phyloP scores from a whole-genome alignment of 1,140 invertebrate genomes.

The Bombus vancouverensis region DNA sequence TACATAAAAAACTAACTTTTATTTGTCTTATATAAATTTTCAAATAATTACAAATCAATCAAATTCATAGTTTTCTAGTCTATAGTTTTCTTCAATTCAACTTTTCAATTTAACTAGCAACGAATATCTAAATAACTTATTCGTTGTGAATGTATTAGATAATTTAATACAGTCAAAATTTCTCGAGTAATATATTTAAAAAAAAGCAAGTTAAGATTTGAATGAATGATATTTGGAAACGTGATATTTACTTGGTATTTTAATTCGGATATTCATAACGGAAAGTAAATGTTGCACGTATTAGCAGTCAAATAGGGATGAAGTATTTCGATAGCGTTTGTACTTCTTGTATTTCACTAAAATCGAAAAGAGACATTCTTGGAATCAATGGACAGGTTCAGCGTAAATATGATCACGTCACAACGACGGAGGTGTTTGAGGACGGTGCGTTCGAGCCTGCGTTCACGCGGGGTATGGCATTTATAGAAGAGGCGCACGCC shows the following conservation, averaged over 20 bases:
- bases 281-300: neutral
- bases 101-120: no score
- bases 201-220: neutral
- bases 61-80: neutral
- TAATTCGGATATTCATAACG: neutral
- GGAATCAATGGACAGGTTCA: constrained; percentile 23
- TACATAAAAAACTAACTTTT: neutral
- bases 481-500: constrained; percentile 62
- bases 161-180: no score
- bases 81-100: neutral
- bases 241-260: neutral
- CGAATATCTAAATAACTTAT: no score
- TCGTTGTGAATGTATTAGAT: no score
- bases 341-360: neutral
- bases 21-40: neutral
- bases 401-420: constrained; percentile 26
- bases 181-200: neutral
- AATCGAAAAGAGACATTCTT: neutral
- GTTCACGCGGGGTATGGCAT: constrained; percentile 30
- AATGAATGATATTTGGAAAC: no score
- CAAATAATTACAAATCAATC: neutral
- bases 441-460: constrained; percentile 15
- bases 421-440: neutral
- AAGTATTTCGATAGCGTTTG: neutral
- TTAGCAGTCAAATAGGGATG: no score